Evolutionary conservation across 1,140 invertebrate genomes (phyloP).

Genomic region (Pseudoatta argentina): DNA sequence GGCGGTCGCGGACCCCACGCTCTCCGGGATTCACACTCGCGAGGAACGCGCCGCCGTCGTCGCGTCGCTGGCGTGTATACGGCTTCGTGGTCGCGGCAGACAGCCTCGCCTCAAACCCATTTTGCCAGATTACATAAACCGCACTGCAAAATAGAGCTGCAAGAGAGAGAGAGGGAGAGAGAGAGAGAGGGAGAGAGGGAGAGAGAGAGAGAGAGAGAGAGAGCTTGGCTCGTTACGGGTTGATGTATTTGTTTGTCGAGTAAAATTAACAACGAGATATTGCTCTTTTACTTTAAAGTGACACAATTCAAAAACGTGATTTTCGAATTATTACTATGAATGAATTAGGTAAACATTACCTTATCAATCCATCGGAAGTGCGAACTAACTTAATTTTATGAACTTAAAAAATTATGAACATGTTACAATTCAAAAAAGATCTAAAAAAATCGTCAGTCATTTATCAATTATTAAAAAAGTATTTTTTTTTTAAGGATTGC

Average conservation of each 20-base stretch:
- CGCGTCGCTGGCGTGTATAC: not conserved
- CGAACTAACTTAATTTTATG: no score
- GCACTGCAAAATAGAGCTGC: not conserved
- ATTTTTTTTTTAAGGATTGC: no score
- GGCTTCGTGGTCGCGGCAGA: conserved; percentile 14
- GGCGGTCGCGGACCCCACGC: conserved; percentile 1
- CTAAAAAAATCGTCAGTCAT: no score
- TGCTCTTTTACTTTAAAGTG: no score
- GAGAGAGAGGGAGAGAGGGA: not conserved
- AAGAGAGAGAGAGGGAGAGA: not conserved
- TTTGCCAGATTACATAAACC: conserved; percentile 36
- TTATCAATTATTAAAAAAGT: no score
- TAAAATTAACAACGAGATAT: no score
- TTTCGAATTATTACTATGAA: no score
- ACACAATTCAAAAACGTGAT: no score
- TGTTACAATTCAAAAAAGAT: no score
- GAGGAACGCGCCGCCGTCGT: not conserved
- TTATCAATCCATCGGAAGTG: no score
- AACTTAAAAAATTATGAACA: no score
- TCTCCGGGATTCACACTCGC: not conserved
- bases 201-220: not conserved
- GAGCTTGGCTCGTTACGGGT: not conserved
- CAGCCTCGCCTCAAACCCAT: not conserved
- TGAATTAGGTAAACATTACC: no score
- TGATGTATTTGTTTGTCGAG: not conserved